Percentiles rank a stretch among this genome's conserved stretches.
Evolutionary conservation across 2,888 invertebrate genomes (phyloP).

Genomic region (Amblyjoppa fuscipennis): DNA sequence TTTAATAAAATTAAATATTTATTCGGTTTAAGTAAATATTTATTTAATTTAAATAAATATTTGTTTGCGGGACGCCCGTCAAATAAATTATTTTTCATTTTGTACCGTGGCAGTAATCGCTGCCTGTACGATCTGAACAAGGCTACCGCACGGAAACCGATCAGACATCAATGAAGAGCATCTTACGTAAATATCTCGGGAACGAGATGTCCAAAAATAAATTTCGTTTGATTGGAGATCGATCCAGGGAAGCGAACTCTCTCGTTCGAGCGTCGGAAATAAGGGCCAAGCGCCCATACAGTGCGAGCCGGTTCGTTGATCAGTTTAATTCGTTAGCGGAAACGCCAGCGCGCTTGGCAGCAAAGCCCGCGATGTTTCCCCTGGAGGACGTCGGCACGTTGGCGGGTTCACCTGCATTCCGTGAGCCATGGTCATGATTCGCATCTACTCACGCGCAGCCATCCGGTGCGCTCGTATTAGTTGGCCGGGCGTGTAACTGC

Average conservation of each 20-base stretch:
- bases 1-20: too few species aligned
- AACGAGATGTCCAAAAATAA: neutral
- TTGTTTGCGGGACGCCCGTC: too few species aligned
- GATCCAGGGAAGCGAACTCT: neutral
- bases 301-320: neutral
- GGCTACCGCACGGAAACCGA: too few species aligned
- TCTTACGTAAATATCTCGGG: neutral
- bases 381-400: neutral
- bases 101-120: too few species aligned
- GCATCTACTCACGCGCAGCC: slow-evolving; percentile 7
- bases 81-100: too few species aligned
- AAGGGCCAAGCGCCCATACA: neutral
- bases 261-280: neutral
- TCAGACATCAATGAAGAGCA: too few species aligned
- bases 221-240: neutral
- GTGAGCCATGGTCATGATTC: slow-evolving; percentile 40
- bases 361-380: neutral
- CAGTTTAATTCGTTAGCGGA: neutral
- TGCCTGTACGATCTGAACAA: too few species aligned
- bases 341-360: neutral
- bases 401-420: slow-evolving; percentile 71
- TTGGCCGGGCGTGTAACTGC: slow-evolving; percentile 1
- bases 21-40: too few species aligned
- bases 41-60: too few species aligned
- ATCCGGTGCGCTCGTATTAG: neutral